A percentile compares a stretch with the other conserved stretches of the same genome.
Conservation (phyloP, 2,888 invertebrate species). For the Elysia crispata region DNA sequence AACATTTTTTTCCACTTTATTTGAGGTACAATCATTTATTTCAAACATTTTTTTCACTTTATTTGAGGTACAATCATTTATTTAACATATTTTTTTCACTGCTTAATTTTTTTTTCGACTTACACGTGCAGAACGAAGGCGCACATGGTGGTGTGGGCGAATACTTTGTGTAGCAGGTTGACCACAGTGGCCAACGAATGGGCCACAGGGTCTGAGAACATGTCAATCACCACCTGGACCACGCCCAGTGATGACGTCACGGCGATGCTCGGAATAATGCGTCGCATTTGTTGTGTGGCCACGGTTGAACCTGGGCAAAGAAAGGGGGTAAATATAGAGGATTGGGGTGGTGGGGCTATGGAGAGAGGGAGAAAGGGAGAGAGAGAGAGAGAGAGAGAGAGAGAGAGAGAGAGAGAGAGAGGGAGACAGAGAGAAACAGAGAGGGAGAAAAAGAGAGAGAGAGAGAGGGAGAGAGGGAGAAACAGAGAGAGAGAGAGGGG, state of each 20-base stretch:
- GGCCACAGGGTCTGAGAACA: conserved; percentile 52
- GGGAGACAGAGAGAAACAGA: background rate
- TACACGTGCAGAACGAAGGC: conserved; percentile 67
- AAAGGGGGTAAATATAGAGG: background rate
- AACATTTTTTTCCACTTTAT: too few relatives aligned
- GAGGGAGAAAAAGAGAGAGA: background rate
- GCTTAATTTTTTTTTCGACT: conserved; percentile 51
- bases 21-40: too few relatives aligned
- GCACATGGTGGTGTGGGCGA: conserved; percentile 57
- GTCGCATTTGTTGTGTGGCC: conserved; percentile 62
- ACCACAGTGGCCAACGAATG: conserved; percentile 59
- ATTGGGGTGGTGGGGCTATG: background rate
- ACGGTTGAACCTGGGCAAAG: conserved; percentile 53
- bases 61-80: too few relatives aligned
- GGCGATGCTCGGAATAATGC: conserved; percentile 58
- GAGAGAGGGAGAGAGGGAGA: background rate
- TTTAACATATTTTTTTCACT: conserved; percentile 10
- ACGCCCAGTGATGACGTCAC: conserved; percentile 58
- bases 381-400: background rate
- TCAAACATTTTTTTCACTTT: too few relatives aligned
- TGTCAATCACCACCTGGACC: conserved; percentile 55
- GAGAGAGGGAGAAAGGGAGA: too few relatives aligned
- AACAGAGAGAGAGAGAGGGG: too few relatives aligned
- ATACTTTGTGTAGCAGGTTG: conserved; percentile 60
- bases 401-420: background rate